Base-by-base conservation (phyloP, 2,113 vertebrate species). In the Castor canadensis region DNA sequence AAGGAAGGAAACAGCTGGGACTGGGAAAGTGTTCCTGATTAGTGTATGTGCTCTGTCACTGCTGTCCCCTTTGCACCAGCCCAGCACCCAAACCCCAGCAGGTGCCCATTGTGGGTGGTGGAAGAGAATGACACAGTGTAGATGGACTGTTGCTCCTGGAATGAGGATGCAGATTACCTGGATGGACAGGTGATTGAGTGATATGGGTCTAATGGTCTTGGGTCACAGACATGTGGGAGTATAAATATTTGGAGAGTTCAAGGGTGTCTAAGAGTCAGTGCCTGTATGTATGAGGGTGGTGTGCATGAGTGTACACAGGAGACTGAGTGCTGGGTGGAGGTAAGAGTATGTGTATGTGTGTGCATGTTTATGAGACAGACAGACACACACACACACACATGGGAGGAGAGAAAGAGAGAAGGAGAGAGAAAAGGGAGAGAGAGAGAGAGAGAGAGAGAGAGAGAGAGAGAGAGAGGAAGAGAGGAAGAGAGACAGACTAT, bases 301-400 rank as follows among this genome's bases (percentile, higher is more conserved):
- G 43, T 11, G 12, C 1, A 6, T 28, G 28, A 9, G 0, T 28
- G 5, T 28, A 11, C 13, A 8, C 2, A 12, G 24, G 15, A 64
- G 81, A 73, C 28, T 35, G 15, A 90, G 54, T 90, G 9, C 2
- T 45, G 6, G 1, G 28, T 52, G 40, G 38, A 72, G 9, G n/a
- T 64, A 13, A 43, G n/a, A 4, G 58, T 54, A 19, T 35, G 40
- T 12, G 22, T 38, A 22, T 19, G 5, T 4, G 19, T 66, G 35
- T 45, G 47, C n/a, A 45, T 8, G 16, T 54, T 17, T 19, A 19
- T 35, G 28, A 87, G 52, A 32, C 49, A 72, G n/a, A 86, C 24
- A 72, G 8, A 86, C 16, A 72, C 49, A 71, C 47, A 43, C 2
- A 28, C 66, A 40, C 15, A 40, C 11, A 24, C 8, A 30, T n/a